Evolutionary conservation across 2,888 invertebrate species (phyloP), one percentile per base, ranked within the genome.

Genomic region (Ommatoiulus sabulosus): DNA sequence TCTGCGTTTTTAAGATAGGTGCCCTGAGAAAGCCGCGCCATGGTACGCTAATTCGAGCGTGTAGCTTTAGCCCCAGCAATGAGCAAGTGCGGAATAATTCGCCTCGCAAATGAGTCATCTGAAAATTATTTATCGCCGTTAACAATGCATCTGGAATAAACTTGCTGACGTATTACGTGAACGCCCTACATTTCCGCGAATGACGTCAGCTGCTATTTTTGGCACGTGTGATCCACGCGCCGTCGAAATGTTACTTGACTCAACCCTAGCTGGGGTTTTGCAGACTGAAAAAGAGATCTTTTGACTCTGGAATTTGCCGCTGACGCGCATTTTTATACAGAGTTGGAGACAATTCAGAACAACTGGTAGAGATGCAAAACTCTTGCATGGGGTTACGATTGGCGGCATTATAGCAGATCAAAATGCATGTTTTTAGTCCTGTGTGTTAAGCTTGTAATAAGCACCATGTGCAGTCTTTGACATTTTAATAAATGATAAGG

Each of bases 141-240:
- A 63, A 63, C 63, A 63, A 63, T 63, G 63, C 63, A n/a, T 63
- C 63, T 10, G 63, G 63, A 63, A 63, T n/a, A 63, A 63, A 12
- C n/a, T n/a, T 63, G 63, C 63, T 63, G 63, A 63, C 63, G 63
- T 63, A 63, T n/a, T 63, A 63, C 63, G 63, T 63, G 63, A 63
- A 63, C 63, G 63, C 63, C 63, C 63, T 63, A n/a, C 63, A n/a
- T 63, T 63, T 63, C 63, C 63, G 63, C 63, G 63, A 63, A n/a
- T 63, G 63, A 63, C 63, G 63, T n/a, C 63, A 63, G 63, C 17
- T 63, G 17, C 63, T n/a, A 63, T n/a, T n/a, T 63, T 3, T 17
- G n/a, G 63, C 17, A 6, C n/a, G 3, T 63, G 63, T n/a, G 63
- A 63, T 63, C 63, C 17, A 3, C 63, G 5, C 17, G 63, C 63